Percentiles rank a stretch among this genome's conserved stretches.
Evolutionary conservation across 2,797 vertebrate genomes (phyloP).

Genomic region (Aselliscus stoliczkanus): DNA sequence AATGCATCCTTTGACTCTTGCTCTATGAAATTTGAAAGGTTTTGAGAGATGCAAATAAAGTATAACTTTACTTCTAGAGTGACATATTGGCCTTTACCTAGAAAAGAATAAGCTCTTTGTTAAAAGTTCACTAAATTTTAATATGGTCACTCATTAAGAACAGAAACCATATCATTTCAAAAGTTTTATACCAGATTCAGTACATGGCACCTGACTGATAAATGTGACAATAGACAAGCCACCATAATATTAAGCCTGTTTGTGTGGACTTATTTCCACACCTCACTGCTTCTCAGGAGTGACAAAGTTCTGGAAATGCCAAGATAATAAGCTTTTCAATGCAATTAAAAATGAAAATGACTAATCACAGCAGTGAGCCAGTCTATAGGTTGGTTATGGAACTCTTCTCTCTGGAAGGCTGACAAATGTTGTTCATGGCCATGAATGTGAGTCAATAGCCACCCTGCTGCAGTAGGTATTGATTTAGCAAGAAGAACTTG

Average conservation of each 20-base stretch:
- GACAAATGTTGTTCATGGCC: conserved; percentile 69
- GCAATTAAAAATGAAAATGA: neutral
- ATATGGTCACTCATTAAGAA: neutral
- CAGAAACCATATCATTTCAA: neutral
- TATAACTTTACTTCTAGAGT: neutral
- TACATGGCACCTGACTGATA: neutral
- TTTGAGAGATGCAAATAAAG: neutral
- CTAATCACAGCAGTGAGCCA: neutral
- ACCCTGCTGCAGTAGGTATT: conserved; percentile 47
- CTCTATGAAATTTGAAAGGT: neutral
- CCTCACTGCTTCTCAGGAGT: neutral
- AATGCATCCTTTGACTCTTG: neutral
- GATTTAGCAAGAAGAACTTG: conserved; percentile 70
- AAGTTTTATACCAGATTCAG: neutral
- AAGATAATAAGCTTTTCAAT: neutral
- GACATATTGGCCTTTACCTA: neutral
- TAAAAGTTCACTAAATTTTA: conserved; percentile 9
- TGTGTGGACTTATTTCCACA: neutral
- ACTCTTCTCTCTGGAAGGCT: conserved; percentile 55
- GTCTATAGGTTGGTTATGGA: neutral
- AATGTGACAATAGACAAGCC: neutral
- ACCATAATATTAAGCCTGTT: neutral
- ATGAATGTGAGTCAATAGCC: conserved; percentile 67
- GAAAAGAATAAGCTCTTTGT: neutral
- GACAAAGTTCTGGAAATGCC: neutral